These are phyloP conservation scores for Numida meleagris DNA, from an alignment of 2,113 vertebrate species.

Conservation along the genomic window DNA sequence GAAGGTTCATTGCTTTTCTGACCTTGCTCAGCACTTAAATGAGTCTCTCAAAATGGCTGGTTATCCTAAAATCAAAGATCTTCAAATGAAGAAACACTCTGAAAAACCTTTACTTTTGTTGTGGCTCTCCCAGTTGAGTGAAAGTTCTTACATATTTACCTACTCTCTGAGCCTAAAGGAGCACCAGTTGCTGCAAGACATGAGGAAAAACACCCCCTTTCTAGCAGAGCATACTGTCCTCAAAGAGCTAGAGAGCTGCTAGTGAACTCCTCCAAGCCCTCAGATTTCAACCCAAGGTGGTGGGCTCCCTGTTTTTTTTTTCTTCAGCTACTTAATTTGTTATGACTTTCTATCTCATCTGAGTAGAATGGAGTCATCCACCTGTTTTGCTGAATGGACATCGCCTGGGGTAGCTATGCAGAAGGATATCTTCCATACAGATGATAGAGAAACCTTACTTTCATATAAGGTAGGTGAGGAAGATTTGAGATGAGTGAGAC, in stretches of 20 bases:
- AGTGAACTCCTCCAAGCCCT: neutral
- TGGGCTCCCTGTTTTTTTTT: neutral
- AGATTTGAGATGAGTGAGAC: neutral
- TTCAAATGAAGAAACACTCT: neutral
- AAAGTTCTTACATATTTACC: neutral
- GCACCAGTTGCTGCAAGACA: neutral
- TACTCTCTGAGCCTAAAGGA: neutral
- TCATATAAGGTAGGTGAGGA: neutral
- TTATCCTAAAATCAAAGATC: neutral
- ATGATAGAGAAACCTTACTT: neutral
- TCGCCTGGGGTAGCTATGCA: fast-evolving
- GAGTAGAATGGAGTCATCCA: fast-evolving
- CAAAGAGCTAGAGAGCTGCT: neutral
- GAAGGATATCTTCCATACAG: neutral
- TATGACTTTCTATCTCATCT: neutral
- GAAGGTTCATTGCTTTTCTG: neutral
- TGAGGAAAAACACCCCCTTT: neutral
- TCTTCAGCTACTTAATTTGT: neutral
- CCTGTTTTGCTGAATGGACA: neutral
- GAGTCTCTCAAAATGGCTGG: neutral
- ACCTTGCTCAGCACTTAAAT: neutral
- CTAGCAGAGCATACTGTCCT: neutral
- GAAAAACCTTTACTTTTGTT: neutral
- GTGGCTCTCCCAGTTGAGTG: neutral
- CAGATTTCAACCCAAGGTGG: neutral